Evolutionary conservation across 2,113 vertebrate species (phyloP).

Genomic region (Dermatemys mawii): DNA sequence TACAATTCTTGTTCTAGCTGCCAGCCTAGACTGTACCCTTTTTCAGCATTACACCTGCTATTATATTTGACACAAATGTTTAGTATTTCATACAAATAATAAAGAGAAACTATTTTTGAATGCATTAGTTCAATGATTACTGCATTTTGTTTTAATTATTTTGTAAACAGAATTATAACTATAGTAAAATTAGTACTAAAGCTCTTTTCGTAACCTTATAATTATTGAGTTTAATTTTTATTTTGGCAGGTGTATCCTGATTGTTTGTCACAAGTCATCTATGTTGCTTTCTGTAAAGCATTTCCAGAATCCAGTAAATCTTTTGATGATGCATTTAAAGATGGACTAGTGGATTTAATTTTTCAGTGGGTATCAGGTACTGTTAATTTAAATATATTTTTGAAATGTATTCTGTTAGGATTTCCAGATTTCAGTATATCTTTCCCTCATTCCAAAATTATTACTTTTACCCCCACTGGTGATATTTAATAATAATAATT

Average conservation of each 20-base stretch:
- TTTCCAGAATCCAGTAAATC: conserved; percentile 63
- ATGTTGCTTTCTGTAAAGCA: conserved; percentile 63
- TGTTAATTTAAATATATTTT: background rate
- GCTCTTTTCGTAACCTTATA: background rate
- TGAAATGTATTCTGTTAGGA: background rate
- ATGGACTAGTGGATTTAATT: conserved; percentile 64
- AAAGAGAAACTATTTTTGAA: background rate
- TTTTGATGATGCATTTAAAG: conserved; percentile 73
- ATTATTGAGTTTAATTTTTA: background rate
- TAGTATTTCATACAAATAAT: background rate
- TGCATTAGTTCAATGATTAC: background rate
- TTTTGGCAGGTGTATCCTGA: conserved; percentile 72
- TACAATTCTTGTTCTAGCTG: background rate
- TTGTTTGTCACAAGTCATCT: conserved; percentile 72
- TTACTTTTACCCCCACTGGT: background rate
- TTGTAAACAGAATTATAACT: background rate
- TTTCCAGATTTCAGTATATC: background rate
- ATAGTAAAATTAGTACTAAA: background rate
- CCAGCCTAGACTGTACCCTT: background rate
- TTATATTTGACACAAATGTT: background rate
- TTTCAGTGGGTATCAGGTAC: conserved; percentile 78
- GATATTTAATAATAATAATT: background rate
- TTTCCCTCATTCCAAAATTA: background rate
- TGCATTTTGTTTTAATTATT: background rate
- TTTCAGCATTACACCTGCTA: background rate